phyloP scores from a whole-genome alignment of 2,888 invertebrate genomes.

The Drosophila formosana region DNA sequence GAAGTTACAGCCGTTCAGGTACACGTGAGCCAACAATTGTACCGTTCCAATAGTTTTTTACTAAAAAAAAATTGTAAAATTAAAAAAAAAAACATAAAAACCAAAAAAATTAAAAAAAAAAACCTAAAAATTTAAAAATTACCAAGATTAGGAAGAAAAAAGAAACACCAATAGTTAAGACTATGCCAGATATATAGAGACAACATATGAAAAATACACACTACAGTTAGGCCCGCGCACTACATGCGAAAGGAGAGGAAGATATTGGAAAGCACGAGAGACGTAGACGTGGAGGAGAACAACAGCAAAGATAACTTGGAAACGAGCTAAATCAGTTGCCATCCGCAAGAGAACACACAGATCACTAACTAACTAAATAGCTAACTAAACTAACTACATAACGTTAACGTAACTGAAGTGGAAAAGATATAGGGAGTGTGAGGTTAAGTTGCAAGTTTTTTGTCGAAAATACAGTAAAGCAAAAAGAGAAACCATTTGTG shows the following conservation, averaged over 20 bases:
- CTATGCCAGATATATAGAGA: conserved; percentile 55
- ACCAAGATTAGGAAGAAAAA: conserved; percentile 25
- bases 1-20: conserved; percentile 98
- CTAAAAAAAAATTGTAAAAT: conserved; percentile 54
- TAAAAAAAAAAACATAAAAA: conserved; percentile 56
- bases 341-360: background rate
- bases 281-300: background rate
- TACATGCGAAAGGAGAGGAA: conserved; percentile 27
- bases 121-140: conserved; percentile 38
- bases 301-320: background rate
- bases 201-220: conserved; percentile 32
- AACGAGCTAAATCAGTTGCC: conserved; percentile 4
- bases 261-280: conserved; percentile 9
- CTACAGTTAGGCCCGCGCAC: conserved; percentile 44
- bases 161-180: conserved; percentile 53
- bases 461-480: background rate
- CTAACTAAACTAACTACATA: background rate
- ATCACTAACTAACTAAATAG: background rate
- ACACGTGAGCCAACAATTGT: conserved; percentile 90
- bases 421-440: background rate
- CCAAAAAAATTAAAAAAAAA: conserved; percentile 50
- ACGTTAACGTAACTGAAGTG: background rate
- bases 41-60: conserved; percentile 67
- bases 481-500: conserved; percentile 24
- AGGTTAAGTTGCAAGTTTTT: conserved; percentile 1